Evolutionary conservation across 2,888 invertebrate genomes (phyloP).

Genomic region (Mycalesis mineus): DNA sequence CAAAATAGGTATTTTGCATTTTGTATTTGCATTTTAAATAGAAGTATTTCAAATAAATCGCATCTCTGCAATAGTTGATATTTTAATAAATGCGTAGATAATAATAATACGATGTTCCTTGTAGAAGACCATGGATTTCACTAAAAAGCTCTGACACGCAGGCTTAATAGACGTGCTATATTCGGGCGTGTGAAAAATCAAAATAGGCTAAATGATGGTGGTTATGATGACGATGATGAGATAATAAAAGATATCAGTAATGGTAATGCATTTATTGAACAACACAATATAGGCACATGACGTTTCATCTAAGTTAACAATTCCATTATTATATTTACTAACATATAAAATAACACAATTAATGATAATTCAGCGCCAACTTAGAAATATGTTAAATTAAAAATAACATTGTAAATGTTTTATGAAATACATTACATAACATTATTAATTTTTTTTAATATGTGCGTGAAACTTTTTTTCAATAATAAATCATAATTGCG

Average conservation of each 20-base stretch:
- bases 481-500: neutral
- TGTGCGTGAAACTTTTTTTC: neutral
- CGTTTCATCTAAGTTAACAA: conserved; percentile 26
- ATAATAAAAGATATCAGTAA: conserved; percentile 1
- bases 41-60: too few relatives aligned
- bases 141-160: too few relatives aligned
- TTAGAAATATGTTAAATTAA: neutral
- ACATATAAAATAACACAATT: conserved; percentile 23
- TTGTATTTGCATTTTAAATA: too few relatives aligned
- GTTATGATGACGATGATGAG: too few relatives aligned
- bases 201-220: too few relatives aligned
- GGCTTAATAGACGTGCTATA: too few relatives aligned
- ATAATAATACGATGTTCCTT: too few relatives aligned
- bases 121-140: too few relatives aligned
- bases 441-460: neutral
- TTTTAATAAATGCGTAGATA: too few relatives aligned
- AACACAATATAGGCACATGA: conserved; percentile 27
- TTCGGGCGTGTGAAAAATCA: too few relatives aligned
- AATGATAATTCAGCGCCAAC: neutral
- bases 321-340: neutral
- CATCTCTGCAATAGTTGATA: too few relatives aligned
- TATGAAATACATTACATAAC: neutral
- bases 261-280: conserved; percentile 36
- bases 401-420: neutral
- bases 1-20: too few relatives aligned